phyloP scores from a whole-genome alignment of 2,888 invertebrate genomes.

The Agonum fuliginosum region DNA sequence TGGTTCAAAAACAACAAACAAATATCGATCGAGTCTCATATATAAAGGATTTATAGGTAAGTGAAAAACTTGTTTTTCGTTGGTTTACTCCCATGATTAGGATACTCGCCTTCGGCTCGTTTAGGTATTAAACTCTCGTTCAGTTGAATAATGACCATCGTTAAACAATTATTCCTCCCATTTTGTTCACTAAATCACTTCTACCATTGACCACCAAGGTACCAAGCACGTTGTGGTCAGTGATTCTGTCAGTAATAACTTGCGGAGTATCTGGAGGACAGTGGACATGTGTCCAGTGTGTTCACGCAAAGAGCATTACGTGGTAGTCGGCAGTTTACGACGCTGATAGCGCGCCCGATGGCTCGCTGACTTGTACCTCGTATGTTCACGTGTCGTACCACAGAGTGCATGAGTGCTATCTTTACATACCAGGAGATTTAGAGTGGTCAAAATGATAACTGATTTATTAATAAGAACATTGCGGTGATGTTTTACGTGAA shows the following conservation, averaged over 20 bases:
- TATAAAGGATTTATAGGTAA: no score
- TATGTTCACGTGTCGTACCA: background rate
- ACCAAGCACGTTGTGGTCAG: background rate
- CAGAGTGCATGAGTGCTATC: background rate
- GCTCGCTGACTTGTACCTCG: constrained; percentile 13
- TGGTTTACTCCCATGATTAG: no score
- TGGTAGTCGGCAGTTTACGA: constrained; percentile 65
- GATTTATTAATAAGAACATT: no score
- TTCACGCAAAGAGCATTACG: constrained; percentile 66
- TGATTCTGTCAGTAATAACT: constrained; percentile 42
- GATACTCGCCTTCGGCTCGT: no score
- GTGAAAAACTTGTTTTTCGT: no score
- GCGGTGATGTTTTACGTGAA: no score
- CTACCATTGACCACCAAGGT: background rate
- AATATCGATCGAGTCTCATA: no score
- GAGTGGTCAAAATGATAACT: no score
- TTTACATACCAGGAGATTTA: background rate
- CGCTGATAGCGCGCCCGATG: constrained; percentile 63
- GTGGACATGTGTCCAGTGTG: constrained; percentile 28
- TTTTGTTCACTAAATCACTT: background rate
- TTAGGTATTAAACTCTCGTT: no score
- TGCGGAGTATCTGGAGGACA: constrained; percentile 24
- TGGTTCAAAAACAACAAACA: no score
- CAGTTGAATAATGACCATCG: no score
- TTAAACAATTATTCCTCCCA: no score